Percentiles rank a stretch among this genome's conserved stretches.
phyloP scores from a whole-genome alignment of 2,888 invertebrate species.

The Holacanthella duospinosa region DNA sequence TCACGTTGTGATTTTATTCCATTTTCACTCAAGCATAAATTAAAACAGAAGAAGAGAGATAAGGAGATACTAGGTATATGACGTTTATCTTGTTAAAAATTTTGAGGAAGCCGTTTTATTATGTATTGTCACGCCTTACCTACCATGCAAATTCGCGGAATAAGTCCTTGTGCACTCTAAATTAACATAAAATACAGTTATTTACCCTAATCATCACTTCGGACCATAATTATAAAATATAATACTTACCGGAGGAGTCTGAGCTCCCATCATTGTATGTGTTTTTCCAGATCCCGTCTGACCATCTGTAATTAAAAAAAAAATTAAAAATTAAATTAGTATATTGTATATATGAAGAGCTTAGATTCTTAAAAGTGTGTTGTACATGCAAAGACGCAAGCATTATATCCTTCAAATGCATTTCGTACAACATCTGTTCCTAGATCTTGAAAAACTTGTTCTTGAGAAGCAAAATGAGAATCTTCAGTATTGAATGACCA shows the following conservation, averaged over 20 bases:
- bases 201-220: not conserved
- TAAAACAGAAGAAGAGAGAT: too few relatives aligned
- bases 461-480: conserved; percentile 65
- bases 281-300: conserved; percentile 87
- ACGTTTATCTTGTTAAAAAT: too few relatives aligned
- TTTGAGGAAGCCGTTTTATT: too few relatives aligned
- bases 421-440: conserved; percentile 68
- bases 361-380: too few relatives aligned
- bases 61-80: too few relatives aligned
- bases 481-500: conserved; percentile 67
- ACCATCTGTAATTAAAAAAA: conserved; percentile 47
- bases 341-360: too few relatives aligned
- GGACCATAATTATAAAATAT: too few relatives aligned
- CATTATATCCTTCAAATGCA: conserved; percentile 75
- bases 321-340: too few relatives aligned
- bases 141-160: conserved; percentile 71
- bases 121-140: too few relatives aligned
- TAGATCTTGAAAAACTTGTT: conserved; percentile 66
- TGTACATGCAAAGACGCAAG: conserved; percentile 54
- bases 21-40: too few relatives aligned
- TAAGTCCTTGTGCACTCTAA: conserved; percentile 67
- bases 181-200: conserved; percentile 12
- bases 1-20: not conserved
- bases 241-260: conserved; percentile 46
- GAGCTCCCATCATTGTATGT: conserved; percentile 81